Conservation (phyloP, 2,797 vertebrate species). For the Anas bahamensis region DNA sequence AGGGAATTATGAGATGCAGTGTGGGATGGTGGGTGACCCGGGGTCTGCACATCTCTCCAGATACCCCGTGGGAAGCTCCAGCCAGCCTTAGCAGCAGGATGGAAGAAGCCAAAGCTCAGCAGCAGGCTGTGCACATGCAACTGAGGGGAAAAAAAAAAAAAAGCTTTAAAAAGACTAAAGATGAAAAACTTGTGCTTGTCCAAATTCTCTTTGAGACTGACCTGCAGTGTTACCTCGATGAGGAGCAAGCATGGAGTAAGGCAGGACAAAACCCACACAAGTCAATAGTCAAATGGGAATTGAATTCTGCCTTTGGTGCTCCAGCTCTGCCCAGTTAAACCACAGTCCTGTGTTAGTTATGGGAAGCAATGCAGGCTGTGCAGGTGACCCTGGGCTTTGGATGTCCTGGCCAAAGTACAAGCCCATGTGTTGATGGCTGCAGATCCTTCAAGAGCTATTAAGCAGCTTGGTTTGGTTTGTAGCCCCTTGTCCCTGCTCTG, state of each 20-base stretch:
- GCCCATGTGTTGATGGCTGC: not conserved
- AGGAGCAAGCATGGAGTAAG: not conserved
- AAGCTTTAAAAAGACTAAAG: not conserved
- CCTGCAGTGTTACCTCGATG: not conserved
- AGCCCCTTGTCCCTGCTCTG: not conserved
- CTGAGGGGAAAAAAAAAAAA: not conserved
- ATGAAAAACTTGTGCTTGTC: not conserved
- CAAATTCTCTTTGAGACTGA: not conserved
- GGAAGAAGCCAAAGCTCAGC: not conserved
- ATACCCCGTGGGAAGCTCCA: not conserved
- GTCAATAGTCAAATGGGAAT: not conserved
- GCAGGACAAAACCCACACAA: not conserved
- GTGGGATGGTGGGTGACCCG: not conserved
- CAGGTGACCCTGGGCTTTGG: not conserved
- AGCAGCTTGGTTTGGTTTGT: not conserved
- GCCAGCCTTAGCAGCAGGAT: not conserved
- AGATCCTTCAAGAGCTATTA: not conserved
- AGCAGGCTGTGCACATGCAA: not conserved
- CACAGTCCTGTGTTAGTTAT: not conserved
- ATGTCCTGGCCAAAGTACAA: not conserved
- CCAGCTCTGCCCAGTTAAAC: not conserved
- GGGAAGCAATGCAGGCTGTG: not conserved
- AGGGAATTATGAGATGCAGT: not conserved
- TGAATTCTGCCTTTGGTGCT: not conserved
- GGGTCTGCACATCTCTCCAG: not conserved